Evolutionary conservation across 2,113 vertebrate genomes (phyloP), one percentile per base, ranked within the genome.

Genomic region (Lagopus leucura): DNA sequence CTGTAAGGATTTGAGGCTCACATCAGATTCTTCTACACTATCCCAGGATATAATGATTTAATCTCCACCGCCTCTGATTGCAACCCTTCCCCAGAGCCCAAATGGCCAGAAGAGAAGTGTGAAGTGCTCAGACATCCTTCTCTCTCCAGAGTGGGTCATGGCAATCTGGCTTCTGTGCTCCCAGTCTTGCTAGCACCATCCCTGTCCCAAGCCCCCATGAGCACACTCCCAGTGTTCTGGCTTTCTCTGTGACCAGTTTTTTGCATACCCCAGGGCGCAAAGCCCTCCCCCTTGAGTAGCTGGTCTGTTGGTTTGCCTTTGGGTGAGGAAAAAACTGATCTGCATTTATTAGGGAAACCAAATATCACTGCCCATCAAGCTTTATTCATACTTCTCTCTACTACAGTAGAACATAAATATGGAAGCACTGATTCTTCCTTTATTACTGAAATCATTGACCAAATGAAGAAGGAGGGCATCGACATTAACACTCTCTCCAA

Each of bases 341-440:
- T 85, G 20, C 43, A 66, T 72, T 87, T 82, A 86, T 63, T 91
- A 74, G 76, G 60, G 67, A 91, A 91, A 85, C 8, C 25, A 91
- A 76, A 93, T 52, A 32, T 63, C 63, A 65, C 40, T 85, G 40
- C 6, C 10, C 55, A 79, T 48, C 58, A 66, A 74, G 32, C 11
- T 48, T 58, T 76, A 34, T 90, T 75, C 66, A 82, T 75, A 63
- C 32, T 72, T 93, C 3, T 6, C 18, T 81, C 72, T 72, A 34
- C 15, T 72, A 38, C 15, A 61, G 24, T 63, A 63, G n/a, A 82
- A 47, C 45, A 54, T 54, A 58, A 50, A 66, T 10, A 63, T 18
- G 42, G 25, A 84, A 89, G 40, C 50, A 74, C 61, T 2, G 3
- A 86, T 63, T 93, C 11, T 34, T 73, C 38, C 57, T 38, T 75